These are phyloP conservation scores for Papilio gigon DNA, from an alignment of 2,888 invertebrate genomes.

Conservation along the genomic window DNA sequence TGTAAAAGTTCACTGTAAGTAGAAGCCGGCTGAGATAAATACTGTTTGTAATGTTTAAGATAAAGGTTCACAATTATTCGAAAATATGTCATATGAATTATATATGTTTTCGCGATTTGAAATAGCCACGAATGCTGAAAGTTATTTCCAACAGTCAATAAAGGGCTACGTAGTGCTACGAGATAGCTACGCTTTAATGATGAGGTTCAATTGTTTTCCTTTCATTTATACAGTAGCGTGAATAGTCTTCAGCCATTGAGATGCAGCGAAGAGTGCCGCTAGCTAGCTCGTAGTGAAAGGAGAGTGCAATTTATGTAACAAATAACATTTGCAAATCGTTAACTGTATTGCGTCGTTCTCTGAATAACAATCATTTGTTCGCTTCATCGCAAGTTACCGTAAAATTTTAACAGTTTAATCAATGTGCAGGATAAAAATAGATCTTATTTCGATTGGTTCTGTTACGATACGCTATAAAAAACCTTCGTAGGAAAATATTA, in stretches of 20 bases:
- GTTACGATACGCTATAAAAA: neutral
- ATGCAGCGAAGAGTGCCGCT: constrained; percentile 18
- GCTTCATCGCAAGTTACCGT: neutral
- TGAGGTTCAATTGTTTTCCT: constrained; percentile 24
- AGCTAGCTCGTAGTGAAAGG: constrained; percentile 13
- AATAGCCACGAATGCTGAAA: constrained; percentile 1
- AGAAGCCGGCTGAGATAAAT: neutral
- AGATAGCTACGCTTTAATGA: constrained; percentile 19
- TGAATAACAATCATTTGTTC: neutral
- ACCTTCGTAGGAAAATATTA: neutral
- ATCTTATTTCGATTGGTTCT: neutral
- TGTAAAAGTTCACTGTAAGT: neutral
- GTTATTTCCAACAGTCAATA: neutral
- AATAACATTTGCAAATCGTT: neutral
- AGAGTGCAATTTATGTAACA: constrained; percentile 16
- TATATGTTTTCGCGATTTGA: too few relatives aligned
- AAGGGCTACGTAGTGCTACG: constrained; percentile 5
- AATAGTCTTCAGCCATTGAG: constrained; percentile 1
- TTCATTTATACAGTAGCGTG: constrained; percentile 26
- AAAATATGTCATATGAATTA: too few relatives aligned
- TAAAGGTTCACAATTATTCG: too few relatives aligned
- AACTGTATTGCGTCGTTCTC: neutral
- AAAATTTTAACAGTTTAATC: neutral
- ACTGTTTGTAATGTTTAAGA: neutral
- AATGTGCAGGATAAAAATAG: neutral